Evolutionary conservation across 2,888 invertebrate genomes (phyloP).

Genomic region (Itoplectis maculator): DNA sequence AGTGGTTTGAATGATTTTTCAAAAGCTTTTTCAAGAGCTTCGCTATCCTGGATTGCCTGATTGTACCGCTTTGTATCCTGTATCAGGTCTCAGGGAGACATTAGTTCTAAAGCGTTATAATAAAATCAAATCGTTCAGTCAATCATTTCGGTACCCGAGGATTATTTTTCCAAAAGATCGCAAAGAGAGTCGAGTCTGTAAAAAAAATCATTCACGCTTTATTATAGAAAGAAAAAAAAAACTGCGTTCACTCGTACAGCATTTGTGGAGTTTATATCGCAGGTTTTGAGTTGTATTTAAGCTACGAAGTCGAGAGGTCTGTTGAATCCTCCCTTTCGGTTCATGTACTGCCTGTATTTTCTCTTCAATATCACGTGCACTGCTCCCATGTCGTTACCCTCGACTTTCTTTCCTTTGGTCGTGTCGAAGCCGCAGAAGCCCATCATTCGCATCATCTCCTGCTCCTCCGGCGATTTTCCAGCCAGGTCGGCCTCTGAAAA

Average conservation of each 20-base stretch:
- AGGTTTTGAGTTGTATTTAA: constrained; percentile 82
- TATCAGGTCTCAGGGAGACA: too few relatives aligned
- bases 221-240: neutral
- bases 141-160: too few relatives aligned
- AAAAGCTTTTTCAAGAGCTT: neutral
- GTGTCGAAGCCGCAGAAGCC: constrained; percentile 98
- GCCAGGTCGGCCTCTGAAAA: constrained; percentile 93
- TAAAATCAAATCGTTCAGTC: too few relatives aligned
- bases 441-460: constrained; percentile 98
- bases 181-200: too few relatives aligned
- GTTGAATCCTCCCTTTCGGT: constrained; percentile 99
- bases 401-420: constrained; percentile 98
- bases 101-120: too few relatives aligned
- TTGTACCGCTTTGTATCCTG: too few relatives aligned
- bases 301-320: constrained; percentile 98
- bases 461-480: constrained; percentile 95
- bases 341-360: constrained; percentile 99
- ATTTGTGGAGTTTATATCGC: neutral
- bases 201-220: neutral
- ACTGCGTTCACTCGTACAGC: neutral
- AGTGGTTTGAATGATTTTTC: neutral
- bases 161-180: too few relatives aligned
- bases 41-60: too few relatives aligned
- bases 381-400: constrained; percentile 96
- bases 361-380: constrained; percentile 98